phyloP scores from a whole-genome alignment of 1,140 invertebrate genomes.

The Megathymus violae region DNA sequence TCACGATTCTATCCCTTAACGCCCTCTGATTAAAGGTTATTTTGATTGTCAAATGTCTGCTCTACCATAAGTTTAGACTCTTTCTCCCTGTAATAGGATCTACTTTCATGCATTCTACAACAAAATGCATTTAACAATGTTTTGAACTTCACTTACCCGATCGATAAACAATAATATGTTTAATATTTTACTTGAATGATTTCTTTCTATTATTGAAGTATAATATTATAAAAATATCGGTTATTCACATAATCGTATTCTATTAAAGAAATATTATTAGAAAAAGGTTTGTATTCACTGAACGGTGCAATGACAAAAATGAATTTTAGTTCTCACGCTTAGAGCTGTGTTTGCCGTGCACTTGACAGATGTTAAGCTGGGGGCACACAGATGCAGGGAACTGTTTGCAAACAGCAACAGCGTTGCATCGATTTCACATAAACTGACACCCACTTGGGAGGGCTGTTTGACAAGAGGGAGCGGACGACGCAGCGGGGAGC shows the following conservation, averaged over 20 bases:
- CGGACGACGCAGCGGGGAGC: conserved; percentile 13
- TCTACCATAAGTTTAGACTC: background rate
- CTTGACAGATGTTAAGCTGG: conserved; percentile 47
- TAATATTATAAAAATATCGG: too few species aligned
- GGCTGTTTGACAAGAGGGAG: conserved; percentile 15
- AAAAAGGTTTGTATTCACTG: too few species aligned
- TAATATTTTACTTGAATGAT: background rate
- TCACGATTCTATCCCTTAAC: conserved; percentile 7
- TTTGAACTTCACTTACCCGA: background rate
- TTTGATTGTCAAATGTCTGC: background rate
- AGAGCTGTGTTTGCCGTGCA: conserved; percentile 40
- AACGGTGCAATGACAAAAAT: conserved; percentile 1
- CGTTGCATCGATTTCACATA: conserved; percentile 81
- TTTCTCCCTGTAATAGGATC: background rate
- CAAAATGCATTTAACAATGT: background rate
- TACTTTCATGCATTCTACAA: background rate
- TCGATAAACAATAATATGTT: background rate
- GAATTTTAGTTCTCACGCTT: conserved; percentile 9
- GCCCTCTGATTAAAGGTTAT: conserved; percentile 8
- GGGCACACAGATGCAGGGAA: conserved; percentile 49
- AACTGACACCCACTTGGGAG: conserved; percentile 53
- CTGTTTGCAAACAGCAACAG: conserved; percentile 81
- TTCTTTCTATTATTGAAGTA: too few species aligned
- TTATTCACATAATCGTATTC: too few species aligned
- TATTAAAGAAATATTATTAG: too few species aligned